These are phyloP conservation scores for Microdon myrmicae DNA, from an alignment of 2,888 invertebrate species.

Conservation along the genomic window DNA sequence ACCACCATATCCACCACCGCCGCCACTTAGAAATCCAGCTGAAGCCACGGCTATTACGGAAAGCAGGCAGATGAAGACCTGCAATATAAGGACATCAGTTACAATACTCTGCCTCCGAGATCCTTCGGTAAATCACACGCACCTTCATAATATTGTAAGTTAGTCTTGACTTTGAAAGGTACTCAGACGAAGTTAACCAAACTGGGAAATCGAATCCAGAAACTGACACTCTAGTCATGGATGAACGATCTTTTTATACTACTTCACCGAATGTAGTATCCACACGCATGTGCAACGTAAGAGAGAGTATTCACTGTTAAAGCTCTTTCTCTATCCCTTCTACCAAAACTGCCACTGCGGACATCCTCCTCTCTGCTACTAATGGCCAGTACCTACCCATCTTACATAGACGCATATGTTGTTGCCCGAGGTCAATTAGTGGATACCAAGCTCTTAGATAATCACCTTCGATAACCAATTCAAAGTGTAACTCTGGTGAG, in stretches of 20 bases:
- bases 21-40: conserved; percentile 45
- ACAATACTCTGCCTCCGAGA: too few species aligned
- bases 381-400: neutral
- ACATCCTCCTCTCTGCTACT: conserved; percentile 3
- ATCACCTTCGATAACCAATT: conserved; percentile 25
- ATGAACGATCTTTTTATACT: conserved; percentile 43
- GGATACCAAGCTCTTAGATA: conserved; percentile 43
- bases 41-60: conserved; percentile 49
- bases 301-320: conserved; percentile 40
- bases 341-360: neutral
- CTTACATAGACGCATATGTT: conserved; percentile 2
- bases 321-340: neutral
- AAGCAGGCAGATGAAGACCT: conserved; percentile 54
- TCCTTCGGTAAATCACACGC: too few species aligned
- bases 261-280: conserved; percentile 28
- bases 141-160: conserved; percentile 39
- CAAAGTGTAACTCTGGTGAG: conserved; percentile 15
- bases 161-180: conserved; percentile 20
- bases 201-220: conserved; percentile 34
- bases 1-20: conserved; percentile 29
- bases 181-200: conserved; percentile 43
- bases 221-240: conserved; percentile 42
- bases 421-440: conserved; percentile 41
- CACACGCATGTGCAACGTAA: conserved; percentile 40
- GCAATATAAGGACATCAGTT: conserved; percentile 12